Evolutionary conservation across 2,113 vertebrate species (phyloP), one percentile per base, ranked within the genome.

Genomic region (Meriones unguiculatus): DNA sequence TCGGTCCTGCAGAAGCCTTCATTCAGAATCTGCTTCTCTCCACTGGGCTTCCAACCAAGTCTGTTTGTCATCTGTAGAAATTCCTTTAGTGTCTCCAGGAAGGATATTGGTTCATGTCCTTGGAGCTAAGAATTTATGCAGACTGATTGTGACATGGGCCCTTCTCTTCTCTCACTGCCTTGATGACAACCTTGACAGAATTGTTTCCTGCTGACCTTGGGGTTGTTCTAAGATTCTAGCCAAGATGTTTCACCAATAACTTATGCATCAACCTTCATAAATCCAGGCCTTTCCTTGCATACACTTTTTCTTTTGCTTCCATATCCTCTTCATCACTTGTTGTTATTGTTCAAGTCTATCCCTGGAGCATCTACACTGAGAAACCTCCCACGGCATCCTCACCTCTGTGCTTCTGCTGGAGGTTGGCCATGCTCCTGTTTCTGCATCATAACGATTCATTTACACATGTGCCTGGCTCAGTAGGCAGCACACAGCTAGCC

Each of bases 371-470:
- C 25, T 9, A 5, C 32, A 64, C 70, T 28, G 2, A 13, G 72
- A 87, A 73, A 57, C 38, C 38, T 54, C 35, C 28, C 1, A 1
- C 1, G 65, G 38, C 28, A 30, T 18, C 76, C 32, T 15, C 52
- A 28, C 7, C 13, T 13, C 81, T 5, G 13, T 13, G 54, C 57
- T 65, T 59, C 65, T 22, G n/a, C 41, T 8, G 35, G 50, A 9
- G 15, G 17, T 64, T 3, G 50, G 67, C 30, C 77, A 69, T 22
- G 18, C 72, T 69, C 11, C 64, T 22, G 0, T 30, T 0, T 1
- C 32, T 10, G 18, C 9, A n/a, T n/a, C 0, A 0, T 12, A 90
- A 78, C 0, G 12, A 76, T 2, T 76, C 2, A 0, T 41, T 18
- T 32, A 52, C 67, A 65, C 5, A 1, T 0, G 0, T 1, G 11